Evolutionary conservation across 2,888 invertebrate genomes (phyloP).

Genomic region (Chrysolina oricalcia): DNA sequence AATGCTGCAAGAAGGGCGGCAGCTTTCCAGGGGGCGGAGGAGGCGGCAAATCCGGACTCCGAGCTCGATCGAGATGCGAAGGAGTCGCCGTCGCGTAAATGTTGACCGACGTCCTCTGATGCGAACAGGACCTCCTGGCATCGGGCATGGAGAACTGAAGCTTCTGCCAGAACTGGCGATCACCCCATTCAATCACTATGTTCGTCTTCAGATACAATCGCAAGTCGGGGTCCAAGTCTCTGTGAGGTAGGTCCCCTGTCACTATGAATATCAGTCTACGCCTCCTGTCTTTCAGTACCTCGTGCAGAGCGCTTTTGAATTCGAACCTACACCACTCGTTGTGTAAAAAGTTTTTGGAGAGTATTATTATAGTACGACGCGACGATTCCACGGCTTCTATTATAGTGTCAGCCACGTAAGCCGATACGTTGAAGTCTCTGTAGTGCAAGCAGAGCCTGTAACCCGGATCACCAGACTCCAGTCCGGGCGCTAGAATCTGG

Average conservation of each 20-base stretch:
- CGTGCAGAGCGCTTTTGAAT: constrained; percentile 93
- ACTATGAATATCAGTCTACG: constrained; percentile 92
- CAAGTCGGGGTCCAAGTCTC: constrained; percentile 93
- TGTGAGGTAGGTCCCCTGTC: constrained; percentile 90
- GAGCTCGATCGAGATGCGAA: constrained; percentile 71
- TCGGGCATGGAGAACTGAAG: constrained; percentile 93
- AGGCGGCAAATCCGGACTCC: constrained; percentile 77
- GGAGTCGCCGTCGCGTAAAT: constrained; percentile 80
- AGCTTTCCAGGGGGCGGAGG: constrained; percentile 77
- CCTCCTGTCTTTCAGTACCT: constrained; percentile 89
- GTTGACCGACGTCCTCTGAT: constrained; percentile 80
- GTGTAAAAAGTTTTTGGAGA: constrained; percentile 94
- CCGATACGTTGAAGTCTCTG: constrained; percentile 90
- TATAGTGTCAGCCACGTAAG: constrained; percentile 93
- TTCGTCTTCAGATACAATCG: constrained; percentile 92
- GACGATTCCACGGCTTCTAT: constrained; percentile 94
- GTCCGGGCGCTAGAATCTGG: constrained; percentile 89
- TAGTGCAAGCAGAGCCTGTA: constrained; percentile 94
- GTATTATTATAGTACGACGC: constrained; percentile 89
- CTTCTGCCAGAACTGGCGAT: constrained; percentile 98
- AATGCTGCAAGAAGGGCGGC: constrained; percentile 74
- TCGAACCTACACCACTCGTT: constrained; percentile 97
- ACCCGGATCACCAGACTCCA: constrained; percentile 87
- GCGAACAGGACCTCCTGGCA: constrained; percentile 77
- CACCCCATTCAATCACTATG: constrained; percentile 94